phyloP scores from a whole-genome alignment of 2,888 invertebrate genomes.

The Galerucella nymphaeae region DNA sequence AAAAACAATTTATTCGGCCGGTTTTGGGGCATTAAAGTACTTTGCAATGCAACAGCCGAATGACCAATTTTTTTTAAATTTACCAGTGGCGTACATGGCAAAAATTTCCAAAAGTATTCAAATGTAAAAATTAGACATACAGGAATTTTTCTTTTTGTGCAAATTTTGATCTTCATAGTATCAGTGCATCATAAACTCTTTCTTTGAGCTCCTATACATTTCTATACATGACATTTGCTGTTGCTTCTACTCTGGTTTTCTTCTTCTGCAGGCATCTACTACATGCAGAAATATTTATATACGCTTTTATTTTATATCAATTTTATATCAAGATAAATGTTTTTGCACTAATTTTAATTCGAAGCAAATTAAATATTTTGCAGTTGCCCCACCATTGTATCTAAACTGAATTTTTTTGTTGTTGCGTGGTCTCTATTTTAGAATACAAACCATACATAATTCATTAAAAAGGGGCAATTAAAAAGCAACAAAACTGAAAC shows the following conservation, averaged over 20 bases:
- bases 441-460: conserved; percentile 47
- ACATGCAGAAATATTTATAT: too few relatives aligned
- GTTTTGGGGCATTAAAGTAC: conserved; percentile 9
- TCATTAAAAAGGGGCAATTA: conserved; percentile 56
- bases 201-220: too few relatives aligned
- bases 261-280: too few relatives aligned
- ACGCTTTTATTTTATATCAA: too few relatives aligned
- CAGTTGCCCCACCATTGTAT: neutral
- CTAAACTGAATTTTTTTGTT: conserved; percentile 8
- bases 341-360: too few relatives aligned
- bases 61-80: neutral
- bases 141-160: too few relatives aligned
- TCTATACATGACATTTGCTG: too few relatives aligned
- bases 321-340: too few relatives aligned
- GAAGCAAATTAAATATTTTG: neutral
- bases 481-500: conserved; percentile 55
- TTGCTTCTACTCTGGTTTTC: too few relatives aligned
- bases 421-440: conserved; percentile 12
- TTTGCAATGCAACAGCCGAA: neutral
- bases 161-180: too few relatives aligned
- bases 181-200: too few relatives aligned
- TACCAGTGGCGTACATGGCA: neutral
- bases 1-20: conserved; percentile 13
- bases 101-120: neutral
- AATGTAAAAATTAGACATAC: too few relatives aligned